Percentiles rank a stretch among this genome's conserved stretches.
phyloP scores from a whole-genome alignment of 2,888 invertebrate genomes.

The Caenorhabditis sulstoni region DNA sequence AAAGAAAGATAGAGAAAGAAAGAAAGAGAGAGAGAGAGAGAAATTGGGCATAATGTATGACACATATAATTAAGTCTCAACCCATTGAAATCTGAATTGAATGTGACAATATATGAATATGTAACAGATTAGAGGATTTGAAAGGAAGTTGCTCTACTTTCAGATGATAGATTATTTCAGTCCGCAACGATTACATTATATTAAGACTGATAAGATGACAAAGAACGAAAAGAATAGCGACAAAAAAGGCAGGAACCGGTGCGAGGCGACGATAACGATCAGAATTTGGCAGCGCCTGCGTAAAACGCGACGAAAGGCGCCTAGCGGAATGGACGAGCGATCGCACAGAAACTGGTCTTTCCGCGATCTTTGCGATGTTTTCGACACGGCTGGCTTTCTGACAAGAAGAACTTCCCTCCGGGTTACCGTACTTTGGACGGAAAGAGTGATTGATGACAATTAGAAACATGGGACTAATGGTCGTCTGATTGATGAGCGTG shows the following conservation, averaged over 20 bases:
- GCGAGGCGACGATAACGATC: conserved; percentile 31
- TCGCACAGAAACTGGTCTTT: conserved; percentile 32
- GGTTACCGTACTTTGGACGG: conserved; percentile 32
- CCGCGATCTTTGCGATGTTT: conserved; percentile 6
- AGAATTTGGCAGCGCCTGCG: conserved; percentile 29
- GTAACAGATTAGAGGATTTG: too few relatives aligned
- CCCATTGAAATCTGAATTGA: too few relatives aligned
- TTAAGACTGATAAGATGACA: neutral
- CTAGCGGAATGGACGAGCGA: conserved; percentile 22
- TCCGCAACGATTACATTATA: neutral
- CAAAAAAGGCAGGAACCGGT: conserved; percentile 24
- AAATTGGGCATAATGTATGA: too few relatives aligned
- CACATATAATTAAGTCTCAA: too few relatives aligned
- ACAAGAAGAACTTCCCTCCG: conserved; percentile 14
- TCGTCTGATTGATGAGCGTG: conserved; percentile 9
- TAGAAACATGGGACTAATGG: neutral
- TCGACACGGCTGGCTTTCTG: neutral
- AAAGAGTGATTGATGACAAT: conserved; percentile 1
- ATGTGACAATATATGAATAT: too few relatives aligned
- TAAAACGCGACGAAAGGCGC: conserved; percentile 10
- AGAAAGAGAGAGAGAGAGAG: too few relatives aligned
- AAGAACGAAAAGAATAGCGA: conserved; percentile 1
- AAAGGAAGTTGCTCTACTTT: too few relatives aligned
- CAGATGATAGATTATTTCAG: too few relatives aligned
- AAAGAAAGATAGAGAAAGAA: too few relatives aligned